phyloP scores from a whole-genome alignment of 2,113 vertebrate genomes.

The Candoia aspera region DNA sequence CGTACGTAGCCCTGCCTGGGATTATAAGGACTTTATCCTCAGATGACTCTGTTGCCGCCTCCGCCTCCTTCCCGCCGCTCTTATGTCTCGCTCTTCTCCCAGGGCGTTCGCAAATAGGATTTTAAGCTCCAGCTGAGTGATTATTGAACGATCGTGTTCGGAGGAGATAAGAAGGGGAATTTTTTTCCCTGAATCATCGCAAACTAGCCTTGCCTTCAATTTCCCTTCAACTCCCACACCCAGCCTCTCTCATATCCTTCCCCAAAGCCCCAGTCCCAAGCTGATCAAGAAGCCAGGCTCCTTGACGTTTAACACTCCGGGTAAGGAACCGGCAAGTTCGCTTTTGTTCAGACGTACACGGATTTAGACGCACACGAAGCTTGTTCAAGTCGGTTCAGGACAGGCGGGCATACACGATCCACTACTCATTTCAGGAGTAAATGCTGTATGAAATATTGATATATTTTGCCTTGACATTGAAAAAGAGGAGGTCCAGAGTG shows the following conservation, averaged over 20 bases:
- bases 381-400: not conserved
- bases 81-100: slow-evolving; percentile 28
- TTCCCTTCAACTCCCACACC: not conserved
- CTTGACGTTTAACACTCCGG: not conserved
- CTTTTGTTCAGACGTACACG: not conserved
- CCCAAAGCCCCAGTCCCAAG: not conserved
- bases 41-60: slow-evolving; percentile 67
- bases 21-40: slow-evolving; percentile 74
- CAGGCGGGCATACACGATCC: not conserved
- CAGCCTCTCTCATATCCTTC: not conserved
- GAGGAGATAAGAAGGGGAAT: not conserved
- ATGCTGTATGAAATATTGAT: not conserved
- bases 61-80: slow-evolving; percentile 49
- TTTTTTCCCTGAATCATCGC: not conserved
- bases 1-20: not conserved
- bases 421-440: not conserved
- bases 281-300: not conserved
- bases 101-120: not conserved
- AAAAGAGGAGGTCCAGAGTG: not conserved
- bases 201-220: not conserved
- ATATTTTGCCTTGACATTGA: not conserved
- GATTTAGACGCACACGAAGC: not conserved
- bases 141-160: not conserved
- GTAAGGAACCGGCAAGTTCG: not conserved
- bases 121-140: not conserved